A percentile compares a stretch with the other conserved stretches of the same genome.
Evolutionary conservation across 2,888 invertebrate genomes (phyloP).

Genomic region (Agrochola circellaris): DNA sequence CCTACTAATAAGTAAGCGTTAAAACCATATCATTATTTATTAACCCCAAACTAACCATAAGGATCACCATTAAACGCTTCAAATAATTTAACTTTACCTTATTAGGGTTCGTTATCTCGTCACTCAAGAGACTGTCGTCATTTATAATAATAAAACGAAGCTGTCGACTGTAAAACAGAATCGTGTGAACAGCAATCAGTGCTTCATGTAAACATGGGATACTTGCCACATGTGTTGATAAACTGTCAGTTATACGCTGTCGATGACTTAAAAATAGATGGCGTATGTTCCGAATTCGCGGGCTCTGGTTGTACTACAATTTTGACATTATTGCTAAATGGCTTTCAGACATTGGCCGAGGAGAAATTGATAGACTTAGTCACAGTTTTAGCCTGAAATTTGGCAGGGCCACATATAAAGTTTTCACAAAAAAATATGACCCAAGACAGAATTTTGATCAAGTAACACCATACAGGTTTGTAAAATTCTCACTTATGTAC

Average conservation of each 20-base stretch:
- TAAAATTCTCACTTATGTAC: neutral
- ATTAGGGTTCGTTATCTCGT: constrained; percentile 61
- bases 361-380: no score
- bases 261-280: constrained; percentile 45
- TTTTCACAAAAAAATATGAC: neutral
- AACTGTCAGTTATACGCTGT: constrained; percentile 19
- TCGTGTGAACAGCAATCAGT: constrained; percentile 77
- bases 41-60: constrained; percentile 46
- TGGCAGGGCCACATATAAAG: neutral
- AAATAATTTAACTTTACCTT: constrained; percentile 54
- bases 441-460: neutral
- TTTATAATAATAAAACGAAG: constrained; percentile 69
- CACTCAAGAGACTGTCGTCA: constrained; percentile 65
- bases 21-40: constrained; percentile 43
- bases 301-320: neutral
- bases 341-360: neutral
- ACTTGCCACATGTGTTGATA: constrained; percentile 57
- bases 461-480: no score
- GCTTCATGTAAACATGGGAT: constrained; percentile 63
- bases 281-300: constrained; percentile 37
- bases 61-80: constrained; percentile 53
- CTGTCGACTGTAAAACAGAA: constrained; percentile 45
- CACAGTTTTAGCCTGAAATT: neutral
- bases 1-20: constrained; percentile 10
- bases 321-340: neutral